Conservation (phyloP, 2,797 vertebrate species). For the Paguma larvata region DNA sequence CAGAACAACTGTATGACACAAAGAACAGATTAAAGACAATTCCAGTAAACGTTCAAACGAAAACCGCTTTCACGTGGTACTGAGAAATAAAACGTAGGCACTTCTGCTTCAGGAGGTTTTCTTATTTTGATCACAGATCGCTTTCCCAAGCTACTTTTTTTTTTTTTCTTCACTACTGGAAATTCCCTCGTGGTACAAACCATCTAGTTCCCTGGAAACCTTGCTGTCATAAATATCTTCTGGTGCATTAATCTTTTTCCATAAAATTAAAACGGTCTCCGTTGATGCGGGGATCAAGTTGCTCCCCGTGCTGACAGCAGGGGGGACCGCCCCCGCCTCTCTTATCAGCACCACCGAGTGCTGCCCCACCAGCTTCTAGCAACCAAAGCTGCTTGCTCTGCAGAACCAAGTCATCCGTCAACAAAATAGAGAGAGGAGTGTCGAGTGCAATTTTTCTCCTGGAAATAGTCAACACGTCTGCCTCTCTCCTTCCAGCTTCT, state of each 20-base stretch:
- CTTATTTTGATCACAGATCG: constrained; percentile 54
- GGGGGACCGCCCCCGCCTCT: not conserved
- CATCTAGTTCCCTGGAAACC: not conserved
- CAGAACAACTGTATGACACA: not conserved
- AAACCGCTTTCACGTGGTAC: constrained; percentile 8
- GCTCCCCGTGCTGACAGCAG: not conserved
- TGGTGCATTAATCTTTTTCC: not conserved
- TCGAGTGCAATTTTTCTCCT: not conserved
- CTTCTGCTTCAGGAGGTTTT: constrained; percentile 80
- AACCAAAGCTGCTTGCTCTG: not conserved
- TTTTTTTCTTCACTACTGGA: not conserved
- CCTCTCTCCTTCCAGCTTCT: constrained; percentile 36
- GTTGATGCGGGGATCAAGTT: not conserved
- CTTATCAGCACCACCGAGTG: not conserved
- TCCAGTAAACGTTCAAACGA: constrained; percentile 10
- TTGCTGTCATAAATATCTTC: not conserved
- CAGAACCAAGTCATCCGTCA: not conserved
- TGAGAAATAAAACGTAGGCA: constrained; percentile 79
- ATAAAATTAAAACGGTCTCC: constrained; percentile 39
- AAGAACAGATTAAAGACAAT: not conserved
- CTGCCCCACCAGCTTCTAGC: not conserved
- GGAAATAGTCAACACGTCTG: constrained; percentile 29
- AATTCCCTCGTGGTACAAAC: not conserved
- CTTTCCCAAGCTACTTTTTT: constrained; percentile 62
- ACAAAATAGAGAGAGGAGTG: not conserved